A percentile compares a stretch with the other conserved stretches of the same genome.
phyloP scores from a whole-genome alignment of 1,140 invertebrate genomes.

The Drosophila lini region DNA sequence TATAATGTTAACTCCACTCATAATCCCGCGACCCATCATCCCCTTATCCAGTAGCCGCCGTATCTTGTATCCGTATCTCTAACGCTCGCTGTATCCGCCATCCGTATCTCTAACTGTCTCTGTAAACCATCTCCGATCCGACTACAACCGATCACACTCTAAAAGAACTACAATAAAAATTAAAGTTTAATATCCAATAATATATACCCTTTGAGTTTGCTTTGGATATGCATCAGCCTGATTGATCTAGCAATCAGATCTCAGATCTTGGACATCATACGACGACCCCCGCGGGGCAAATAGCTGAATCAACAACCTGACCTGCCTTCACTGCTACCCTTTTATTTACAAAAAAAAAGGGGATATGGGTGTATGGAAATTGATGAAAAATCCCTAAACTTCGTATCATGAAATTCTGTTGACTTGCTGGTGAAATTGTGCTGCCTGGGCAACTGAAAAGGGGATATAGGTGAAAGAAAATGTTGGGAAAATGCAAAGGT shows the following conservation, averaged over 20 bases:
- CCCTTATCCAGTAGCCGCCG: background rate
- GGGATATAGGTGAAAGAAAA: too few species aligned
- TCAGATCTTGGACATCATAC: slow-evolving; percentile 16
- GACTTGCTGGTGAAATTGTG: too few species aligned
- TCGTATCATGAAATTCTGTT: too few species aligned
- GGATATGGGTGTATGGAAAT: too few species aligned
- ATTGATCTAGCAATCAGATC: background rate
- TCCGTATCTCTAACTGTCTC: slow-evolving; percentile 45
- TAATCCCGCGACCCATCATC: slow-evolving; percentile 8
- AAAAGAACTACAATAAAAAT: slow-evolving; percentile 50
- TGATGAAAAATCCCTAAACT: too few species aligned
- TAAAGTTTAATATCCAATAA: slow-evolving; percentile 44
- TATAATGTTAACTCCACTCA: slow-evolving; percentile 30
- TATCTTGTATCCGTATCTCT: slow-evolving; percentile 32
- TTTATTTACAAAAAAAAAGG: too few species aligned
- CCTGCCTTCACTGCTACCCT: slow-evolving; percentile 24
- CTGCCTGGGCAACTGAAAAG: background rate
- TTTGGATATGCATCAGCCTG: slow-evolving; percentile 3
- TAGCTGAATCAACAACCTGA: slow-evolving; percentile 39
- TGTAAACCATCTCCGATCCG: slow-evolving; percentile 49
- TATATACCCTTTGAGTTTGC: background rate
- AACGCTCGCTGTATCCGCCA: slow-evolving; percentile 38
- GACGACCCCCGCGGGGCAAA: slow-evolving; percentile 13
- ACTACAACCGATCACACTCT: slow-evolving; percentile 45
- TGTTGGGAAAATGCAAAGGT: background rate